Evolutionary conservation across 64 coral and sea anemone species (phyloP).

Genomic region (Montipora cactus): DNA sequence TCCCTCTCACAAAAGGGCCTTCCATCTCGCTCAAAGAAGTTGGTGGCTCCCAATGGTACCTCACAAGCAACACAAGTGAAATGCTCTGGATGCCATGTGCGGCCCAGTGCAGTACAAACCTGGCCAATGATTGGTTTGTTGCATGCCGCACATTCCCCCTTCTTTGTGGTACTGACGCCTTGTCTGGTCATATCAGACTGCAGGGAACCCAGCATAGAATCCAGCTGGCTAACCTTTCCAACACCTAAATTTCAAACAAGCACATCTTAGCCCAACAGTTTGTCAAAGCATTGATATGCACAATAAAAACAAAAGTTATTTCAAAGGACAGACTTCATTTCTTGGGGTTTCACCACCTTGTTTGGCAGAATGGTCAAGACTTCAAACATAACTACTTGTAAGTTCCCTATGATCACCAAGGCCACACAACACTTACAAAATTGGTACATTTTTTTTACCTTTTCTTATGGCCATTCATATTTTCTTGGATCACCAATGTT

Average conservation of each 20-base stretch:
- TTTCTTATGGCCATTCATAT: no score
- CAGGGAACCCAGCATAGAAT: slow-evolving; percentile 94
- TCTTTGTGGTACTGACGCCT: slow-evolving; percentile 98
- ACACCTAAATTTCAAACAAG: slow-evolving; percentile 48
- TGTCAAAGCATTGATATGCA: no score
- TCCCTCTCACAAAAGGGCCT: slow-evolving; percentile 99
- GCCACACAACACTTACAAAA: no score
- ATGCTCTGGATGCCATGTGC: slow-evolving; percentile 99
- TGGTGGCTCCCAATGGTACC: slow-evolving; percentile 85
- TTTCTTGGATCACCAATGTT: no score
- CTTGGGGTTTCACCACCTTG: no score
- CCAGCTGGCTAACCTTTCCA: slow-evolving; percentile 94
- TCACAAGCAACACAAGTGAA: slow-evolving; percentile 99
- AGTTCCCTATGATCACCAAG: no score
- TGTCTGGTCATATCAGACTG: slow-evolving; percentile 98
- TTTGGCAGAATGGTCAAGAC: no score
- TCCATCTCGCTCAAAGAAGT: slow-evolving; percentile 99
- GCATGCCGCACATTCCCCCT: slow-evolving; percentile 94
- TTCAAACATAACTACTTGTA: no score
- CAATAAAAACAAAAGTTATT: no score
- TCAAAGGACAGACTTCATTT: no score
- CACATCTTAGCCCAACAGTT: no score
- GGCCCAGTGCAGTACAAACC: slow-evolving; percentile 95
- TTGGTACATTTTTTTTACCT: no score
- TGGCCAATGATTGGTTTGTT: slow-evolving; percentile 99